Evolutionary conservation across 1,140 invertebrate species (phyloP).

Genomic region (Scaptodrosophila lebanonensis): DNA sequence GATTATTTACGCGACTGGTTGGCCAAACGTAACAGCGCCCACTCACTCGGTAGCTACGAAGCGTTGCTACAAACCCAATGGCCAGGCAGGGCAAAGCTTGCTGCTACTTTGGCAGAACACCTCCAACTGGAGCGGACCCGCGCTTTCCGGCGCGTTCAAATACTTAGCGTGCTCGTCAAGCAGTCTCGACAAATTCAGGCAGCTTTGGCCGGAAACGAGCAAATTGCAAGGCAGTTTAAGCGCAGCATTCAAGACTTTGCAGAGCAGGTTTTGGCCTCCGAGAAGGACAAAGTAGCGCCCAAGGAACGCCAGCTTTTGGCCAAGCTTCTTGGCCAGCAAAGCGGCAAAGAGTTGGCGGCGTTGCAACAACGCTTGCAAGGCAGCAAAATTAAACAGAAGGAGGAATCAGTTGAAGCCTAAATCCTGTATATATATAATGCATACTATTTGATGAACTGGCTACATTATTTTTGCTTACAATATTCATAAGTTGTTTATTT

Average conservation of each 20-base stretch:
- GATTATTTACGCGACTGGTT: slow-evolving; percentile 25
- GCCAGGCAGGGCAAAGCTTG: slow-evolving; percentile 23
- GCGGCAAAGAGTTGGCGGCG: slow-evolving; percentile 11
- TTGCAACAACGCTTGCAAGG: too few relatives aligned
- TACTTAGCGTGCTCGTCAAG: slow-evolving; percentile 25
- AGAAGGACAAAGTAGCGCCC: background rate
- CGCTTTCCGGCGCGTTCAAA: slow-evolving; percentile 30
- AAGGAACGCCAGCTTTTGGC: slow-evolving; percentile 25
- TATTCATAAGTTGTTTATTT: too few relatives aligned
- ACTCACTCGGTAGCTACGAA: slow-evolving; percentile 34
- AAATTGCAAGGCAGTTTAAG: slow-evolving; percentile 10
- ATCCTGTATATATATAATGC: too few relatives aligned
- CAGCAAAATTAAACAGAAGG: too few relatives aligned
- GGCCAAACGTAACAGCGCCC: slow-evolving; percentile 11
- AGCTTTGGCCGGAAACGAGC: slow-evolving; percentile 3
- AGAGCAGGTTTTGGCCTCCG: background rate
- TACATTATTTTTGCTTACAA: too few relatives aligned
- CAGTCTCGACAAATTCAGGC: slow-evolving; percentile 13
- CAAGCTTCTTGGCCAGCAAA: slow-evolving; percentile 26
- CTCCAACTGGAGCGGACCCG: slow-evolving; percentile 15
- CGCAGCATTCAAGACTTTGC: background rate
- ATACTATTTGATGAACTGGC: too few relatives aligned
- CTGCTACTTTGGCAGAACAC: slow-evolving; percentile 1
- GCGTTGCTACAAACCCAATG: slow-evolving; percentile 26
- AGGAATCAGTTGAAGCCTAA: too few relatives aligned